Percentiles rank a stretch among this genome's conserved stretches.
Conservation (phyloP, 2,888 invertebrate genomes). For the Drosophila borealis region DNA sequence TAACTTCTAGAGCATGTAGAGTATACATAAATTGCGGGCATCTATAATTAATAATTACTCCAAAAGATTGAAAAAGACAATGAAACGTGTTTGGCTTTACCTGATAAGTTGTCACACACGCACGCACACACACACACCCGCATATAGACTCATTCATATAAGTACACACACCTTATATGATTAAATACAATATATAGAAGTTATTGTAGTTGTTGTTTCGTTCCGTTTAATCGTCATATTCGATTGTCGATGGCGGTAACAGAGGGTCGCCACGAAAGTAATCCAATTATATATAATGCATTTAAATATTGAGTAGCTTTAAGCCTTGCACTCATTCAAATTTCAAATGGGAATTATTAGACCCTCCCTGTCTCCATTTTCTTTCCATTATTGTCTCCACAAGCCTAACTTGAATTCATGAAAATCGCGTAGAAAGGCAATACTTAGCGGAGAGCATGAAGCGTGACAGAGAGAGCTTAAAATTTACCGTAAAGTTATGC, state of each 20-base stretch:
- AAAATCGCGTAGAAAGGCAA: no score
- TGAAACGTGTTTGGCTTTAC: conserved; percentile 76
- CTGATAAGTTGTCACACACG: conserved; percentile 64
- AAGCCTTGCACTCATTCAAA: no score
- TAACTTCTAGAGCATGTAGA: conserved; percentile 1
- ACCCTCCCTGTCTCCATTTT: no score
- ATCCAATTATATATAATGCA: conserved; percentile 2
- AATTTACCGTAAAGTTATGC: no score
- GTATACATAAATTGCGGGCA: conserved; percentile 13
- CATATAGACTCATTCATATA: conserved; percentile 44
- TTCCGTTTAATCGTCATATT: conserved; percentile 61
- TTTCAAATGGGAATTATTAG: no score
- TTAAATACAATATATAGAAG: conserved; percentile 68
- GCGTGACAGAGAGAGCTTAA: no score
- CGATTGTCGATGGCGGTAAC: conserved; percentile 52
- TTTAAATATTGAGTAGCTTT: no score
- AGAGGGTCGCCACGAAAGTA: conserved; percentile 41
- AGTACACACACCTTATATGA: conserved; percentile 77
- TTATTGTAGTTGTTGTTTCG: conserved; percentile 57
- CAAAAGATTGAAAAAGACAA: conserved; percentile 74
- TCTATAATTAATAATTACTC: conserved; percentile 66
- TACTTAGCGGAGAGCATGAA: no score
- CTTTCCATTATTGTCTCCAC: no score
- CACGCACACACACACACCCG: conserved; percentile 8
- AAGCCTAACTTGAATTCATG: no score